A percentile compares a stretch with the other conserved stretches of the same genome.
phyloP scores from a whole-genome alignment of 1,140 invertebrate species.

The Anadara kagoshimensis region DNA sequence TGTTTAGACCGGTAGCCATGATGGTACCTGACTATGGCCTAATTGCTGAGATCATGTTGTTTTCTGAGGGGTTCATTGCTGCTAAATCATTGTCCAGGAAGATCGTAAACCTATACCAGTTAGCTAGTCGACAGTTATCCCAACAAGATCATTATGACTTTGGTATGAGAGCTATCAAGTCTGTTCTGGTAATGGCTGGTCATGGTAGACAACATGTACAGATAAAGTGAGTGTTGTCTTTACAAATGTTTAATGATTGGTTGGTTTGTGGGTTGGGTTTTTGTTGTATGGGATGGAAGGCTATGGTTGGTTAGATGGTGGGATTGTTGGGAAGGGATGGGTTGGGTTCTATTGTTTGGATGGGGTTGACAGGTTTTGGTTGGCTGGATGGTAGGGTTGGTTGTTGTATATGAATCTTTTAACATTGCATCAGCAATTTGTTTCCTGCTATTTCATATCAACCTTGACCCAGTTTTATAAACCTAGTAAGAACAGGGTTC shows the following conservation, averaged over 20 bases:
- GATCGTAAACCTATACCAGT: conserved; percentile 91
- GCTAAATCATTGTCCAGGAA: conserved; percentile 88
- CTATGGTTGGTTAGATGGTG: too few relatives aligned
- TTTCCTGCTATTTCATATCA: too few relatives aligned
- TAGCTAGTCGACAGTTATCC: conserved; percentile 92
- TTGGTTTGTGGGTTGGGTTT: neutral
- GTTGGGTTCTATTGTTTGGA: too few relatives aligned
- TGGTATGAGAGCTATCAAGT: conserved; percentile 86
- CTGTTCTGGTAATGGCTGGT: conserved; percentile 73
- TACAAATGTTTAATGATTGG: too few relatives aligned
- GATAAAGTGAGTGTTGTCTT: conserved; percentile 54
- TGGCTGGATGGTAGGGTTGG: too few relatives aligned
- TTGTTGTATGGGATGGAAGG: too few relatives aligned
- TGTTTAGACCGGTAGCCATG: conserved; percentile 92
- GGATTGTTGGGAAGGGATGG: too few relatives aligned
- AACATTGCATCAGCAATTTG: too few relatives aligned
- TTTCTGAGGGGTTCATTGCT: conserved; percentile 91
- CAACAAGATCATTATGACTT: conserved; percentile 96
- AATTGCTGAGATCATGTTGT: conserved; percentile 92
- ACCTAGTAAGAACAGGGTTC: too few relatives aligned
- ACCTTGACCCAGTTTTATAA: too few relatives aligned
- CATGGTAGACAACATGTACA: conserved; percentile 66
- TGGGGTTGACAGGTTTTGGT: too few relatives aligned
- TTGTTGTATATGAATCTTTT: too few relatives aligned
- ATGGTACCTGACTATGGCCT: conserved; percentile 94